Base-by-base conservation (phyloP, 2,888 invertebrate genomes). In the Mesorhabditis sp. region DNA sequence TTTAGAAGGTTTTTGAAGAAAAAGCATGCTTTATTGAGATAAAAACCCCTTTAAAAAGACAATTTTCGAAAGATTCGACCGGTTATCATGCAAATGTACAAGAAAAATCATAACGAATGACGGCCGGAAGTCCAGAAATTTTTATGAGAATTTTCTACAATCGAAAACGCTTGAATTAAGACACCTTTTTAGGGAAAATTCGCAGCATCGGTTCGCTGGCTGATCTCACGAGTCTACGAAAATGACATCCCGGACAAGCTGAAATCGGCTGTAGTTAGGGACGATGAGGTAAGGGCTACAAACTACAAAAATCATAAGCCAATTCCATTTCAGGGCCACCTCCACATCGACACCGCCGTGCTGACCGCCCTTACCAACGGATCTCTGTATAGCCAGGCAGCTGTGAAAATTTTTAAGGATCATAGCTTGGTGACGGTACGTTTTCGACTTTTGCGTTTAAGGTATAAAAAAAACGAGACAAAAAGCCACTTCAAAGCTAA, bases 381-480 rank as follows among this genome's bases (percentile, higher is more conserved):
- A 72, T 87, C 87, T 64, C 78, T 88, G 43, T 88, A 88, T 80
- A 86, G 86, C 69, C 86, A 84, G 72, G 87, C 87, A 4, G 87
- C 87, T 70, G 80, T 84, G 41, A 86, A 86, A 70, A 87, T 88
- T 79, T 87, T 88, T 80, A 80, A 81, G 50, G 80, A 85, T 71
- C 73, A 75, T 4, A 68, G 77, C 7, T 70, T 85, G n/a, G 76
- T 84, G 4, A 75, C 76, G 67, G 82, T 83, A 67, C 71, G 74
- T 70, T 62, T 7, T 67, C 10, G 41, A 58, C 5, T 42, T 45
- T 50, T 50, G 28, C 28, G 28, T 28, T 28, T 28, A 28, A 28
- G 28, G 28, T 28, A 28, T 28, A 28, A 28, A 28, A 28, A 28
- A 28, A 28, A 28, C 28, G 28, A 28, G 28, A 28, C 28, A 28